Evolutionary conservation across 1,140 invertebrate genomes (phyloP).

Genomic region (Drosophila kohkoa): DNA sequence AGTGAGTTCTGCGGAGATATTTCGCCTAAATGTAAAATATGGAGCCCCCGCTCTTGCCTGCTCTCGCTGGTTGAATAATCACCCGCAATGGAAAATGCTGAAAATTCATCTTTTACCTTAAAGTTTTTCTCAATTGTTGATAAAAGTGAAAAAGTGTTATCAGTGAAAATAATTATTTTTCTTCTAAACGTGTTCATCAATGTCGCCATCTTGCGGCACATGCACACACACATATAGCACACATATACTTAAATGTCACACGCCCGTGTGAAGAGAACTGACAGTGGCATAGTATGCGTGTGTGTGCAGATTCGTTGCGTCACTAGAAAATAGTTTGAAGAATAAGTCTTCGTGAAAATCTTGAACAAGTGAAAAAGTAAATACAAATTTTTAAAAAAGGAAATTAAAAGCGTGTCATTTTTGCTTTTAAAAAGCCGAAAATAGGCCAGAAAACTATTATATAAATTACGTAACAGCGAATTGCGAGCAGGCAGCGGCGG

Average conservation of each 20-base stretch:
- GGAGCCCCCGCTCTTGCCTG: constrained; percentile 36
- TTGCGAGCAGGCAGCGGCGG: constrained; percentile 45
- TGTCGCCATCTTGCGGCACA: constrained; percentile 77
- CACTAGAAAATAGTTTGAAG: constrained; percentile 59
- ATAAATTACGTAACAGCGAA: constrained; percentile 61
- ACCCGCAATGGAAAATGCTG: constrained; percentile 42
- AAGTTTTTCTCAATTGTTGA: constrained; percentile 10
- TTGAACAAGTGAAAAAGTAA: constrained; percentile 26
- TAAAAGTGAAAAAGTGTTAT: constrained; percentile 56
- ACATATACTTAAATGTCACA: constrained; percentile 61
- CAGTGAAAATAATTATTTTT: constrained; percentile 46
- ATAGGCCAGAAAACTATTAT: constrained; percentile 11
- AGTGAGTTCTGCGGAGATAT: constrained; percentile 71
- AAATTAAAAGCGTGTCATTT: neutral
- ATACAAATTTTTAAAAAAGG: neutral
- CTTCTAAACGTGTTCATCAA: constrained; percentile 55
- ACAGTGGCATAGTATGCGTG: constrained; percentile 59
- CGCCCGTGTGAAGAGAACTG: constrained; percentile 49
- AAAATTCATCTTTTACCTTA: constrained; percentile 19
- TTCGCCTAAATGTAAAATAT: constrained; percentile 40
- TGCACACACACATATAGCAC: constrained; percentile 48
- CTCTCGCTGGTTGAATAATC: constrained; percentile 63
- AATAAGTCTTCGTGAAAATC: constrained; percentile 19
- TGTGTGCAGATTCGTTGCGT: constrained; percentile 70
- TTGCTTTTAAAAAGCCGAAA: neutral